These are phyloP conservation scores for Beris morrisii DNA, from an alignment of 2,888 invertebrate genomes.

Conservation along the genomic window DNA sequence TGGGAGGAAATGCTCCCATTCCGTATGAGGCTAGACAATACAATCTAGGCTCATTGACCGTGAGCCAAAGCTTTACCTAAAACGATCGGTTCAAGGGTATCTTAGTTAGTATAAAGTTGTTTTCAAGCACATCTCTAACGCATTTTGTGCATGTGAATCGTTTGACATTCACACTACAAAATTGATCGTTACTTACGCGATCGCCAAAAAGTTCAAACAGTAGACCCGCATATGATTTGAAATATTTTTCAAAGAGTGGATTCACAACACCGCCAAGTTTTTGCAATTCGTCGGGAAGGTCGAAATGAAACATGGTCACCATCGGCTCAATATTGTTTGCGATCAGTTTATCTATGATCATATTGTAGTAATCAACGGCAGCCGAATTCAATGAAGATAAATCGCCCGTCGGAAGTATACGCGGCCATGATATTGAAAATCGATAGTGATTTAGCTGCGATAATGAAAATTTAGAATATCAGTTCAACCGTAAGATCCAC, in stretches of 20 bases:
- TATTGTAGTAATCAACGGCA: slow-evolving; percentile 67
- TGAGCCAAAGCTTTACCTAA: slow-evolving; percentile 60
- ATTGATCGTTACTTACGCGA: slow-evolving; percentile 53
- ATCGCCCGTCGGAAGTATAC: slow-evolving; percentile 64
- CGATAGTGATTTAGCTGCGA: slow-evolving; percentile 57
- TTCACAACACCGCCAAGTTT: slow-evolving; percentile 60
- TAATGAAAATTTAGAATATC: too few relatives aligned
- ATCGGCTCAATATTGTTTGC: slow-evolving; percentile 64
- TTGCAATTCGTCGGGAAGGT: slow-evolving; percentile 60
- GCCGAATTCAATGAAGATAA: slow-evolving; percentile 60
- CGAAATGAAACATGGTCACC: slow-evolving; percentile 62
- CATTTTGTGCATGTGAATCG: neutral
- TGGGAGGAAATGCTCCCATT: slow-evolving; percentile 45
- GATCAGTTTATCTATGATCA: slow-evolving; percentile 64
- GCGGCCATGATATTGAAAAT: slow-evolving; percentile 66
- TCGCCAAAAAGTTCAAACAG: slow-evolving; percentile 58
- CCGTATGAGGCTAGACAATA: slow-evolving; percentile 59
- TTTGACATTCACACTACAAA: neutral
- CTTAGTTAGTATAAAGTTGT: too few relatives aligned
- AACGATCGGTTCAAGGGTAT: neutral
- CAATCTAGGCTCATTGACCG: slow-evolving; percentile 62
- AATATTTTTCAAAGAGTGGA: slow-evolving; percentile 57
- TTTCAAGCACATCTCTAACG: too few relatives aligned
- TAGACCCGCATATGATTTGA: slow-evolving; percentile 58
- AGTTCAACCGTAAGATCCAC: too few relatives aligned